A percentile compares a stretch with the other conserved stretches of the same genome.
phyloP scores from a whole-genome alignment of 2,888 invertebrate genomes.

The Polydrusus pterygomalis region DNA sequence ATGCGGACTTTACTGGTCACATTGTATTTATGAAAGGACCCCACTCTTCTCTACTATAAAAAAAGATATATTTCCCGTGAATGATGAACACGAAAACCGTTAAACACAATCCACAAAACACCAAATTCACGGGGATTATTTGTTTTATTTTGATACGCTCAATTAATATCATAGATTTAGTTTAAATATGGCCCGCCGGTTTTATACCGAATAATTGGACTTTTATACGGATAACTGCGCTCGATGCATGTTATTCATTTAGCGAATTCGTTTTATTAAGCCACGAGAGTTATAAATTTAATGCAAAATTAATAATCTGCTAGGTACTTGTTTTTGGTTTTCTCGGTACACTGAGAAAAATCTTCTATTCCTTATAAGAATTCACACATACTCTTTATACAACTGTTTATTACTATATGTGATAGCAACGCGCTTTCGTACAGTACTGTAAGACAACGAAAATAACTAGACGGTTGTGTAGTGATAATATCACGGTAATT shows the following conservation, averaged over 20 bases:
- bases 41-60: no score
- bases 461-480: no score
- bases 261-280: slow-evolving; percentile 10
- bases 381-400: no score
- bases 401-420: no score
- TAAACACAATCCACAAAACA: slow-evolving; percentile 6
- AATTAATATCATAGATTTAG: slow-evolving; percentile 47
- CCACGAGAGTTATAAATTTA: neutral
- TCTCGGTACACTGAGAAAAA: no score
- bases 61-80: neutral
- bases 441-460: no score
- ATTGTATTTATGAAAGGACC: no score
- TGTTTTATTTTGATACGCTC: slow-evolving; percentile 51
- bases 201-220: slow-evolving; percentile 26
- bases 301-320: neutral
- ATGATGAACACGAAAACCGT: slow-evolving; percentile 21
- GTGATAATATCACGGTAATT: no score
- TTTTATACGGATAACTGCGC: slow-evolving; percentile 30
- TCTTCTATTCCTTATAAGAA: no score
- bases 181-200: slow-evolving; percentile 42
- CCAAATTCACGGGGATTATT: slow-evolving; percentile 35
- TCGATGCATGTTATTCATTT: slow-evolving; percentile 16
- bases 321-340: neutral
- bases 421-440: no score
- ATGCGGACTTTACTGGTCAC: no score